Conservation (phyloP, 2,113 vertebrate species). For the Psittacara wagleri region DNA sequence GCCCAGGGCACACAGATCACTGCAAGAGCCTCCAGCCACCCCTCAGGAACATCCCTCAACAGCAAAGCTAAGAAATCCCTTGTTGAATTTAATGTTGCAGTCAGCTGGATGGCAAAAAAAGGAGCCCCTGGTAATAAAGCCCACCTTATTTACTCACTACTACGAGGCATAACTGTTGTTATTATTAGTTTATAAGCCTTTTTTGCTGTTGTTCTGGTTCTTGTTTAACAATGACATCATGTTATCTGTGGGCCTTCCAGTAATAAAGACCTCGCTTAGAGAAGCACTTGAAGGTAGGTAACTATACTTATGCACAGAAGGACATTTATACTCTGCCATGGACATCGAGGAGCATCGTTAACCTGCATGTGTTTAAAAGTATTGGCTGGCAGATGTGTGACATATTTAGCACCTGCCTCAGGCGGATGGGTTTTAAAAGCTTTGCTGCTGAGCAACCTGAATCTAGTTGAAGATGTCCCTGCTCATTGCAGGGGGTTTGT, state of each 20-base stretch:
- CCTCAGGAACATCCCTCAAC: not conserved
- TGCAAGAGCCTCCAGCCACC: not conserved
- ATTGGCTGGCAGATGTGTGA: not conserved
- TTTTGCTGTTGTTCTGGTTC: not conserved
- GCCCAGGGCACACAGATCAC: not conserved
- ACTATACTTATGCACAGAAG: not conserved
- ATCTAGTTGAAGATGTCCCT: not conserved
- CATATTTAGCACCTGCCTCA: not conserved
- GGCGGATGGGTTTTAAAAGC: not conserved
- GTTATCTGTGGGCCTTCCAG: not conserved
- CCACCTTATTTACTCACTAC: not conserved
- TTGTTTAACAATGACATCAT: not conserved
- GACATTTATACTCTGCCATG: not conserved
- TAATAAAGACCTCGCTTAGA: not conserved
- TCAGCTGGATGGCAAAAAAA: not conserved
- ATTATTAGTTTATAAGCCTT: not conserved
- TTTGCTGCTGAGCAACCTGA: not conserved
- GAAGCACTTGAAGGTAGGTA: not conserved
- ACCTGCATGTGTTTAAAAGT: not conserved
- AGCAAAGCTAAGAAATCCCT: not conserved
- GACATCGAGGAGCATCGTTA: not conserved
- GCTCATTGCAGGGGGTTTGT: not conserved
- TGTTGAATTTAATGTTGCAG: not conserved
- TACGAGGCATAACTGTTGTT: not conserved
- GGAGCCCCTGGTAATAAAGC: not conserved